Evolutionary conservation across 2,797 vertebrate genomes (phyloP), one percentile per base, ranked within the genome.

Genomic region (Sebastes vulpes): DNA sequence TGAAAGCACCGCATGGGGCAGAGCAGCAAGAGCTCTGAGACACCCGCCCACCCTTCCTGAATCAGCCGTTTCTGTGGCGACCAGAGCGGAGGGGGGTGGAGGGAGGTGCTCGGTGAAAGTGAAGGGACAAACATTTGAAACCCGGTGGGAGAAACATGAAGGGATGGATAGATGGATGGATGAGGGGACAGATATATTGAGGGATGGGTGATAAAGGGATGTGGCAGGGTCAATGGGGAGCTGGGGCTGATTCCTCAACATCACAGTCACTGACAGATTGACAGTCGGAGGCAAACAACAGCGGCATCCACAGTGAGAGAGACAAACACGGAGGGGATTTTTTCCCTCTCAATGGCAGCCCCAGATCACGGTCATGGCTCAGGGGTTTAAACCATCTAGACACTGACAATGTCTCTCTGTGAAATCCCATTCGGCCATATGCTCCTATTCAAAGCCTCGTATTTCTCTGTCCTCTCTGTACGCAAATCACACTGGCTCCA

Each of bases 11-110:
- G 90, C 93, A 95, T 94, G 94, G 94, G 95, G 94, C 92, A 93
- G 89, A 94, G 93, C 93, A 91, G 92, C 89, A 64, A 91, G 89
- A 92, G 91, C 92, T 90, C 91, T 79, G 91, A 94, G 91, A 93
- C 94, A 91, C 90, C 89, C 93, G 92, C 94, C 95, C 94, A 95
- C 94, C 94, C 91, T 92, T 92, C 92, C 93, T 93, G 93, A 95
- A 94, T 95, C 94, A 95, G 93, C 92, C 94, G 94, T 95, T 95
- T 94, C 94, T 95, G 94, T 95, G 94, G 94, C 92, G 94, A 95
- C 94, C 92, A 84, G 89, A 92, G 88, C 14, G 35, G 72, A 86
- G 86, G 86, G 87, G 77, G 32, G 77, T 9, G 21, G 91, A 78
- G 85, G 89, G 90, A 81, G 81, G 81, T 26, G 74, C 73, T 81